Evolutionary conservation across 2,797 vertebrate genomes (phyloP).

Genomic region (Triplophysa bombifrons): DNA sequence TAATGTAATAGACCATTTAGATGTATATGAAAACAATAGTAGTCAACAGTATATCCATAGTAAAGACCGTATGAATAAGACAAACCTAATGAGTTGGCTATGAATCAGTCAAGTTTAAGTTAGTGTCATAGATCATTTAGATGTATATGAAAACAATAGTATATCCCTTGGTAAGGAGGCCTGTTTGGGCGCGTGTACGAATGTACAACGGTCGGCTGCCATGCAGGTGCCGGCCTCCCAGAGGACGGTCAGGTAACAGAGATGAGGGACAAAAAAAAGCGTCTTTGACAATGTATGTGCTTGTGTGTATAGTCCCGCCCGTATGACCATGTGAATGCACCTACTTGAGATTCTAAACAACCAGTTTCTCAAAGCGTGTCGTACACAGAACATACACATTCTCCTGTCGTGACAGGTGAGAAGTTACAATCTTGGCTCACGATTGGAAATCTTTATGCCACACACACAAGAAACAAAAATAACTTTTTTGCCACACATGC

Average conservation of each 20-base stretch:
- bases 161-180: no score
- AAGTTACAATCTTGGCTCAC: background rate
- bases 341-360: conserved; percentile 55
- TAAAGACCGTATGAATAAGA: background rate
- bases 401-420: conserved; percentile 6
- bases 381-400: conserved; percentile 45
- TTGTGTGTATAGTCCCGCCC: background rate
- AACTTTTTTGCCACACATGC: background rate
- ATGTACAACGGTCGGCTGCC: conserved; percentile 59
- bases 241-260: conserved; percentile 62
- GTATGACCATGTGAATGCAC: conserved; percentile 17
- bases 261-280: conserved; percentile 15
- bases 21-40: background rate
- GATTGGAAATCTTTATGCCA: background rate
- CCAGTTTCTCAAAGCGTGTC: conserved; percentile 33
- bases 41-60: background rate
- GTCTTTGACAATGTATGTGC: conserved; percentile 12
- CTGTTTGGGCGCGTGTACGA: conserved; percentile 3
- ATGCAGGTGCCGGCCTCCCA: conserved; percentile 54
- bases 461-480: background rate
- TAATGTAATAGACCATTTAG: background rate
- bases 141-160: background rate
- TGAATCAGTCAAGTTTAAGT: background rate
- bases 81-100: background rate
- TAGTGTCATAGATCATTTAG: background rate